Base-by-base conservation (phyloP, 1,140 invertebrate species). In the Eumaeus atala region DNA sequence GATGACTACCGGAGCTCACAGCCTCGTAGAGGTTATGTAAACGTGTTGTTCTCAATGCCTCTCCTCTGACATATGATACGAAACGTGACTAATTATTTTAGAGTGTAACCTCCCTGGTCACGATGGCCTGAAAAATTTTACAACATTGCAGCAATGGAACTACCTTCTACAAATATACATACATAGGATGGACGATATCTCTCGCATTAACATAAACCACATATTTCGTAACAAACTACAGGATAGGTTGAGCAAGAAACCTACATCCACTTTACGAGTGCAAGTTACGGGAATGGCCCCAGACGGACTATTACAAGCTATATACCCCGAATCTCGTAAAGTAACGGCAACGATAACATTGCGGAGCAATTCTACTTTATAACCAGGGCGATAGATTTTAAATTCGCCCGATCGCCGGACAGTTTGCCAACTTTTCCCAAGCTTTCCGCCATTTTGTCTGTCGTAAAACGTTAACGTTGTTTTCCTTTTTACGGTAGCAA, bases 301-400 rank as follows among this genome's bases (percentile, higher is more conserved):
- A 67, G 65, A 67, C 65, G 67, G 63, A 62, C 67, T 64, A 66
- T 70, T 66, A 67, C 61, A 67, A 65, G 62, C 67, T 67, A 64
- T 69, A 66, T 61, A 61, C 62, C 55, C 58, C 58, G 65, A 70
- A 70, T 70, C 65, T 67, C 65, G 58, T 71, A 68, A 67, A 68
- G 58, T 70, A 67, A 54, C 53, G 38, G 62, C 51, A 60, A 21
- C 48, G 9, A 35, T 34, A 21, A 9, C 3, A 1, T 6, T 9
- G 16, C 21, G 11, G 28, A 48, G 18, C 16, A 28, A 16, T 0
- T 28, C 8, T 11, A 57, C 54, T 38, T 40, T 54, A 54, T 7
- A 3, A 0, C 35, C 1, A 34, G 11, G 8, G 11, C 5, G 10
- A 37, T 59, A 59, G 35, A 34, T 21, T 47, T 1, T 35, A 54